A percentile compares a stretch with the other conserved stretches of the same genome.
Conservation (phyloP, 2,113 vertebrate genomes). For the Calcarius ornatus region DNA sequence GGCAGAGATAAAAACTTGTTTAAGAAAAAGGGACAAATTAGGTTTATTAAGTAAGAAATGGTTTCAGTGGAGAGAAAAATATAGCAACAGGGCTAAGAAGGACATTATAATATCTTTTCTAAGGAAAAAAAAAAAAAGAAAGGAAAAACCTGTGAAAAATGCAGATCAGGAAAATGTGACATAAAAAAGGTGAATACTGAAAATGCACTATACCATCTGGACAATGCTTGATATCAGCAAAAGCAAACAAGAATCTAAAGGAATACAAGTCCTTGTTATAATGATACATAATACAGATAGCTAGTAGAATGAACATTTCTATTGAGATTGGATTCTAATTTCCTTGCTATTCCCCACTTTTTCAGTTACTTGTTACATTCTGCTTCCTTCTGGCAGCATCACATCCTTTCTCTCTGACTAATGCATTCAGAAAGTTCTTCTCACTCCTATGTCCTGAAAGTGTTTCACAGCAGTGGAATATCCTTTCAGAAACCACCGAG, state of each 20-base stretch:
- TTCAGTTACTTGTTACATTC: not conserved
- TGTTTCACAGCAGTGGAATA: not conserved
- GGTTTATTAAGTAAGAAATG: not conserved
- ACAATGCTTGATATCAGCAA: conserved; percentile 27
- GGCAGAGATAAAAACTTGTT: not conserved
- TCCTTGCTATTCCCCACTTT: not conserved
- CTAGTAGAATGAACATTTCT: not conserved
- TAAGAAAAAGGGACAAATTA: not conserved
- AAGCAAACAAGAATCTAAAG: conserved; percentile 31
- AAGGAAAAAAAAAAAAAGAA: too few relatives aligned
- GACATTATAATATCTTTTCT: not conserved
- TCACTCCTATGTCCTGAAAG: not conserved
- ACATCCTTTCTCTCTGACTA: not conserved
- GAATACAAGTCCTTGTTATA: not conserved
- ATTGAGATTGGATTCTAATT: not conserved
- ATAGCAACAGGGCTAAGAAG: not conserved
- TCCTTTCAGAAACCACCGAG: not conserved
- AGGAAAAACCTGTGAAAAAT: not conserved
- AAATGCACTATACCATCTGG: conserved; percentile 23
- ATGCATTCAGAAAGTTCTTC: not conserved
- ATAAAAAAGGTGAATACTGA: conserved; percentile 17
- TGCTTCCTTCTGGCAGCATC: not conserved
- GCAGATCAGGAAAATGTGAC: not conserved
- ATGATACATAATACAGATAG: not conserved
- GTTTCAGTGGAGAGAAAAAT: not conserved